Evolutionary conservation across 2,113 vertebrate species (phyloP).

Genomic region (Neolamprologus sp.): DNA sequence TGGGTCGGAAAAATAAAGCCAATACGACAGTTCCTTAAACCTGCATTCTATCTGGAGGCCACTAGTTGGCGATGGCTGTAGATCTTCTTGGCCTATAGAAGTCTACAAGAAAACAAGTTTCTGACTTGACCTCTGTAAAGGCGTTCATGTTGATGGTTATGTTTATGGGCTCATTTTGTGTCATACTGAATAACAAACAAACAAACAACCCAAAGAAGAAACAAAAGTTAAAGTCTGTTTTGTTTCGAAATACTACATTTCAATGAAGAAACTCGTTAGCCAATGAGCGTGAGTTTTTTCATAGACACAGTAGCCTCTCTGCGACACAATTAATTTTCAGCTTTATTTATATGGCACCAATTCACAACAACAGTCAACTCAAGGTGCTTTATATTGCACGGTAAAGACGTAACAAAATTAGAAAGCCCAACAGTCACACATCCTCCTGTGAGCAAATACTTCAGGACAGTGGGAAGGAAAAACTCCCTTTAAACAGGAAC

Average conservation of each 20-base stretch:
- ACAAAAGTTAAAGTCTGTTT: background rate
- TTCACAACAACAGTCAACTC: background rate
- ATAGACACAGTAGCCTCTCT: background rate
- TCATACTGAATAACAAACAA: background rate
- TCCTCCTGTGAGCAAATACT: background rate
- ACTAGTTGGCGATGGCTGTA: background rate
- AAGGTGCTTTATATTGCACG: background rate
- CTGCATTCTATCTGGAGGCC: background rate
- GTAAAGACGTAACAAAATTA: background rate
- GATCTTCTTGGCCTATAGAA: background rate
- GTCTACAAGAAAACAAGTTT: background rate
- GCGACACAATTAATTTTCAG: background rate
- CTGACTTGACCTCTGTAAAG: background rate
- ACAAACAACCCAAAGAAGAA: background rate
- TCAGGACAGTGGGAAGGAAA: fast-evolving
- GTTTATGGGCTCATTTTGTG: background rate
- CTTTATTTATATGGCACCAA: background rate
- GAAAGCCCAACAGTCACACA: background rate
- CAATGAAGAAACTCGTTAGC: background rate
- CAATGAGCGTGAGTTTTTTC: background rate
- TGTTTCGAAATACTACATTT: background rate
- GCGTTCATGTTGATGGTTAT: background rate
- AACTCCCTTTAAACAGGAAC: background rate
- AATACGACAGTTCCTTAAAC: fast-evolving
- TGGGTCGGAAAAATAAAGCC: background rate